phyloP scores from a whole-genome alignment of 1,140 invertebrate species.

The Galendromus occidentalis region DNA sequence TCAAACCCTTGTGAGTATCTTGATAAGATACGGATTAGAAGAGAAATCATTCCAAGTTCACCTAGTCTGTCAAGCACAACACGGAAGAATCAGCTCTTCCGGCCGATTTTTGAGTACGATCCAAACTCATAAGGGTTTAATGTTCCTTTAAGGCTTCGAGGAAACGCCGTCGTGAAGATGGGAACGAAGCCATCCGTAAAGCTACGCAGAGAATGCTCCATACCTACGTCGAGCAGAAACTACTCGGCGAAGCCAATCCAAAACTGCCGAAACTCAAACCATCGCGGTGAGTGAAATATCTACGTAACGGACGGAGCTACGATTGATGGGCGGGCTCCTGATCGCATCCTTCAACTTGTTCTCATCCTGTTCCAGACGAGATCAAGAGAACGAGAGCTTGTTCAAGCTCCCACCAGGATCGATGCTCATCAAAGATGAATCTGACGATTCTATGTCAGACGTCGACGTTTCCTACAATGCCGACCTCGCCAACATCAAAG shows the following conservation, averaged over 20 bases:
- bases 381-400: conserved; percentile 12
- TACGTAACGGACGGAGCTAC: background rate
- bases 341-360: no score
- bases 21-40: no score
- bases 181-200: conserved; percentile 44
- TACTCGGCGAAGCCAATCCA: background rate
- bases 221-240: conserved; percentile 34
- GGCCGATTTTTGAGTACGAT: no score
- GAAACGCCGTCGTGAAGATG: conserved; percentile 49
- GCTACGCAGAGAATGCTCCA: conserved; percentile 48
- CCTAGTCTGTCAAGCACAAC: no score
- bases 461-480: background rate
- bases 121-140: no score
- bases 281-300: background rate
- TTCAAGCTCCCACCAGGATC: background rate
- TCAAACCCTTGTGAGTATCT: conserved; percentile 58
- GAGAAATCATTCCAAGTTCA: no score
- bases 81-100: no score
- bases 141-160: conserved; percentile 41
- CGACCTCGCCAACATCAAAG: background rate
- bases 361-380: background rate
- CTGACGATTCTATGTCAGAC: background rate
- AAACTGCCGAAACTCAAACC: background rate
- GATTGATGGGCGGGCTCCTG: no score
- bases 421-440: background rate